Percentiles rank a stretch among this genome's conserved stretches.
Evolutionary conservation across 2,888 invertebrate genomes (phyloP).

Genomic region (Acholoe squamosa): DNA sequence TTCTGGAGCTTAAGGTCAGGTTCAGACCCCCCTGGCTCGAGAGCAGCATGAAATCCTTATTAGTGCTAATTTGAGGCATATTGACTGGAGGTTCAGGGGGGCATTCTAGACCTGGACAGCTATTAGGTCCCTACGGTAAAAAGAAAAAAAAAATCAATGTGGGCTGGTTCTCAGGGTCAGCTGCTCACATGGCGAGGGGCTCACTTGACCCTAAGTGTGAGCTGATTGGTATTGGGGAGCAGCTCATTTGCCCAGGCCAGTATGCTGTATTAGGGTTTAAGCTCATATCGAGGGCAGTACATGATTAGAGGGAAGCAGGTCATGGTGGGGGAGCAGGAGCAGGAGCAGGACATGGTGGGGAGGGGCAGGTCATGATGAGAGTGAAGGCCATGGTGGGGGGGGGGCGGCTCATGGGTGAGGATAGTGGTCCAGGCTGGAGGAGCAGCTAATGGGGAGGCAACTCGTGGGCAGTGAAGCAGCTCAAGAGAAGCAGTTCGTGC

Average conservation of each 20-base stretch:
- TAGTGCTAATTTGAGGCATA: no score
- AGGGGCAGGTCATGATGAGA: no score
- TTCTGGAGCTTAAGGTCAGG: no score
- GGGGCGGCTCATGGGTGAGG: background rate
- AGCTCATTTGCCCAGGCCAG: background rate
- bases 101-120: background rate
- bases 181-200: background rate
- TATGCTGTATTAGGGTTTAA: background rate
- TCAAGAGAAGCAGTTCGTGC: no score
- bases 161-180: background rate
- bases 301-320: background rate
- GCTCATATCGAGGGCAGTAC: background rate
- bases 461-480: background rate
- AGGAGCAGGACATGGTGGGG: no score
- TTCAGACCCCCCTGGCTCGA: no score
- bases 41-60: no score
- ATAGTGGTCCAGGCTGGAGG: background rate
- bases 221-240: background rate
- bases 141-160: conserved; percentile 14
- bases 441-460: background rate
- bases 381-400: background rate
- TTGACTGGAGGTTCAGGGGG: no score
- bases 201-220: background rate
- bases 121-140: background rate
- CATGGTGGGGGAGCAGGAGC: background rate